Evolutionary conservation across 30 jellyfish, hydroid and myxozoan genomes (phyloP).

Genomic region (Catostylus mosaicus): DNA sequence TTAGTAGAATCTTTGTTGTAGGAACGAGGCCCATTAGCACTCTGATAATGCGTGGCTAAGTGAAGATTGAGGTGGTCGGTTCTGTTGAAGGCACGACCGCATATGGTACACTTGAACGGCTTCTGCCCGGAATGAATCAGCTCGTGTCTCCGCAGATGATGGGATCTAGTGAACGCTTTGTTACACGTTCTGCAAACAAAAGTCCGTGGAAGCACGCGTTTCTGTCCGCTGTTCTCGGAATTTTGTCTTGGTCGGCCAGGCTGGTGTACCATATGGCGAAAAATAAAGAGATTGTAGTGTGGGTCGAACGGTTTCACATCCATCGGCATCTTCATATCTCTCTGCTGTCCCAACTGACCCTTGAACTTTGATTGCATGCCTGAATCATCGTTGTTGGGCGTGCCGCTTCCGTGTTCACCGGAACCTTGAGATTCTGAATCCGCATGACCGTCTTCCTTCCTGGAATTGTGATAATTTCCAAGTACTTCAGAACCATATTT

Average conservation of each 20-base stretch:
- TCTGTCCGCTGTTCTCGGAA: constrained; percentile 18
- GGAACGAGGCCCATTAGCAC: constrained; percentile 60
- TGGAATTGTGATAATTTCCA: constrained; percentile 35
- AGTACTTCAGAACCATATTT: constrained; percentile 3
- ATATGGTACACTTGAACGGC: constrained; percentile 71
- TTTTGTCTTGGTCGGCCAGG: constrained; percentile 37
- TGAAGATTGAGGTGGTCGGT: constrained; percentile 71
- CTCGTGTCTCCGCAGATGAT: constrained; percentile 67
- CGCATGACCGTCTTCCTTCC: constrained; percentile 28
- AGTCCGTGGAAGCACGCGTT: constrained; percentile 71
- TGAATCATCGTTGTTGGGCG: neutral
- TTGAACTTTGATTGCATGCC: constrained; percentile 49
- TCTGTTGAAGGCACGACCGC: constrained; percentile 77
- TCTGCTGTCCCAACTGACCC: constrained; percentile 32
- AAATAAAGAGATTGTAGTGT: constrained; percentile 53
- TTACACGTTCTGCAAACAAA: constrained; percentile 69
- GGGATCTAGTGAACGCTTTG: constrained; percentile 70
- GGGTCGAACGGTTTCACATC: constrained; percentile 42
- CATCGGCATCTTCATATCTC: constrained; percentile 23
- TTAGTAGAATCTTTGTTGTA: constrained; percentile 32
- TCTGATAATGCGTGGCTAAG: constrained; percentile 70
- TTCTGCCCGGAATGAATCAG: constrained; percentile 68
- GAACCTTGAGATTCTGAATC: constrained; percentile 3
- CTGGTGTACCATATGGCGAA: constrained; percentile 61
- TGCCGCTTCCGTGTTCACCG: neutral